A percentile compares a stretch with the other conserved stretches of the same genome.
Conservation (phyloP, 1,140 invertebrate genomes). For the Mya arenaria region DNA sequence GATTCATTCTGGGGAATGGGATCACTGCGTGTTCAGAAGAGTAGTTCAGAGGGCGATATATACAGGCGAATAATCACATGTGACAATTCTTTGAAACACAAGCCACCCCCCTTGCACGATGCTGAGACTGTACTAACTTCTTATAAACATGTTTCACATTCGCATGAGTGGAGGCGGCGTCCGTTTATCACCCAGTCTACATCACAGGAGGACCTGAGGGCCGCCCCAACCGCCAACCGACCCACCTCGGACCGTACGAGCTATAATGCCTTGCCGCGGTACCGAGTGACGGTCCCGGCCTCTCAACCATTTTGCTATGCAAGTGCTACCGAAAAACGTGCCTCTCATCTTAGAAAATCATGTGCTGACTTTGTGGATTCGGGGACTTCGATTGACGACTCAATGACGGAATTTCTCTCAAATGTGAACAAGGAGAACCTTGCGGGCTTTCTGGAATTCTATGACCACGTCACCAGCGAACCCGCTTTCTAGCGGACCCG, state of each 20-base stretch:
- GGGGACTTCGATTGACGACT: conserved; percentile 45
- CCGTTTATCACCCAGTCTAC: conserved; percentile 35
- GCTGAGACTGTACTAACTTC: not conserved
- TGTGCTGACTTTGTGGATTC: conserved; percentile 38
- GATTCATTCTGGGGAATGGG: conserved; percentile 52
- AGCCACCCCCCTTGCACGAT: conserved; percentile 15
- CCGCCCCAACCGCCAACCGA: not conserved
- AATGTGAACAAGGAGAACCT: conserved; percentile 49
- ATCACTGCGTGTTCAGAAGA: conserved; percentile 25
- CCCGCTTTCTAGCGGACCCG: conserved; percentile 27
- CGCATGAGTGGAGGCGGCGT: conserved; percentile 21
- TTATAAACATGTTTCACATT: no score
- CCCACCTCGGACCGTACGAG: not conserved
- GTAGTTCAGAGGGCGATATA: conserved; percentile 38
- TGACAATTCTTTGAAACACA: conserved; percentile 16
- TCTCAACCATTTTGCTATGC: no score
- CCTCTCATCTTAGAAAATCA: conserved; percentile 4
- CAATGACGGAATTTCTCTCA: conserved; percentile 45
- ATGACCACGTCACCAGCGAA: conserved; percentile 37
- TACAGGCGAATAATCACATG: not conserved
- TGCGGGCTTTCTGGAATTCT: conserved; percentile 29
- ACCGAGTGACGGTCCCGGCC: conserved; percentile 41
- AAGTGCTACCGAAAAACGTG: no score
- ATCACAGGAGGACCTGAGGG: not conserved
- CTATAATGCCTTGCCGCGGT: conserved; percentile 29